phyloP scores from a whole-genome alignment of 2,797 vertebrate species.

The Hipposideros larvatus region DNA sequence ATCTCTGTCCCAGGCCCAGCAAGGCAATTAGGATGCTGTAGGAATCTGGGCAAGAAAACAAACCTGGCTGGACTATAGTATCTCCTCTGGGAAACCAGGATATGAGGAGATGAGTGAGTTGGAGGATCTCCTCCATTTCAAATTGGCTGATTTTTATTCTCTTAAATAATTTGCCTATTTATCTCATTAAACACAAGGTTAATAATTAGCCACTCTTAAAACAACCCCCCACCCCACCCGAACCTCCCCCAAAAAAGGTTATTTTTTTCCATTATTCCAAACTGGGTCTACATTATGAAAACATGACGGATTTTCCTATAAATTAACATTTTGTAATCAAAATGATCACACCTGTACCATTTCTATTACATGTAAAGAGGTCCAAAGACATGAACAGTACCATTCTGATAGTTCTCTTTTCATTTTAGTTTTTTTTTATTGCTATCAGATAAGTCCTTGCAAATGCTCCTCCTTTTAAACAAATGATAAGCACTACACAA shows the following conservation, averaged over 20 bases:
- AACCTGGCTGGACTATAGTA: background rate
- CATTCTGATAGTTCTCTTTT: background rate
- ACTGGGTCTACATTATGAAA: background rate
- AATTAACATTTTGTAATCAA: constrained; percentile 22
- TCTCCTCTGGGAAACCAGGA: background rate
- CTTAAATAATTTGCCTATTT: background rate
- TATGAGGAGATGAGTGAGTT: background rate
- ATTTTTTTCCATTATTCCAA: background rate
- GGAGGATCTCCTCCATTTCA: background rate
- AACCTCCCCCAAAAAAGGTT: background rate
- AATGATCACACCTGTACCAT: background rate
- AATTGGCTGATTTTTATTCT: background rate
- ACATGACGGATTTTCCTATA: background rate
- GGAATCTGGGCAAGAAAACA: constrained; percentile 1
- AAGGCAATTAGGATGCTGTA: background rate
- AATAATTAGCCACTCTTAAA: constrained; percentile 39
- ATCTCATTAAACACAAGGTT: constrained; percentile 12
- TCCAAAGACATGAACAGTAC: background rate
- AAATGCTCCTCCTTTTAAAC: constrained; percentile 46
- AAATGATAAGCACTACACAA: constrained; percentile 16
- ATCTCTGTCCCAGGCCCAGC: background rate
- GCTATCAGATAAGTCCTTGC: background rate
- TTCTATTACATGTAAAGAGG: constrained; percentile 29
- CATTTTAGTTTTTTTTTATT: constrained; percentile 2
- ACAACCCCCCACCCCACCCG: background rate